Evolutionary conservation across 1,140 invertebrate genomes (phyloP), one percentile per base, ranked within the genome.

Genomic region (Dendrolimus punctatus): DNA sequence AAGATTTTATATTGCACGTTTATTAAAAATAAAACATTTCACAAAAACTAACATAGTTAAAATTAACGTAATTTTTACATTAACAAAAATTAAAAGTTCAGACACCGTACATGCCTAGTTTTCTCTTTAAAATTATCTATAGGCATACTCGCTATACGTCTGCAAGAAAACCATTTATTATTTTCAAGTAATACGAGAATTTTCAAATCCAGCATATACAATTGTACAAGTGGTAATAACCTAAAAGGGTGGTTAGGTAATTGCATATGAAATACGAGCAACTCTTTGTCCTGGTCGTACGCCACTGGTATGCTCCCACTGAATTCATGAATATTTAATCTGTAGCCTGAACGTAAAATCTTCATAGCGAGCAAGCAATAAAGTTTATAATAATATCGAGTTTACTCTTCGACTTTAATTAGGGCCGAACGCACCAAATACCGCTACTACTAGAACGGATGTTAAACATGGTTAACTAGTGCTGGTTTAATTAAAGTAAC

Each of bases 391-490:
- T 23, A 23, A 72, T 64, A 62, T 71, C 60, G 59, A 64, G 64
- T 60, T 57, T 69, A 72, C 62, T 71, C 64, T 71, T 73, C 66
- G 56, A 71, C 58, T 71, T 23, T 80, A 82, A 82, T 85, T 81
- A 81, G 63, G 80, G 78, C 69, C 65, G 67, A 75, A 64, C 69
- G 65, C 66, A 59, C 60, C 60, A 60, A 66, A 75, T 72, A 73
- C 65, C 63, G 58, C 59, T 55, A 77, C 71, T 74, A 80, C 74
- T 80, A 82, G 67, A 83, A 53, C 62, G 60, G 64, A 82, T 76
- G 76, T 72, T 82, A 78, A 85, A 80, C 79, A 78, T 82, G 76
- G 71, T 80, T 71, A 83, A 80, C 70, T 82, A 74, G 63, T 71
- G 53, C 72, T 64, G 68, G 64, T 53, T 62, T 71, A 78, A 81